A percentile compares a stretch with the other conserved stretches of the same genome.
These are phyloP conservation scores for Euthynnus affinis DNA, from an alignment of 2,797 vertebrate species.

Conservation along the genomic window DNA sequence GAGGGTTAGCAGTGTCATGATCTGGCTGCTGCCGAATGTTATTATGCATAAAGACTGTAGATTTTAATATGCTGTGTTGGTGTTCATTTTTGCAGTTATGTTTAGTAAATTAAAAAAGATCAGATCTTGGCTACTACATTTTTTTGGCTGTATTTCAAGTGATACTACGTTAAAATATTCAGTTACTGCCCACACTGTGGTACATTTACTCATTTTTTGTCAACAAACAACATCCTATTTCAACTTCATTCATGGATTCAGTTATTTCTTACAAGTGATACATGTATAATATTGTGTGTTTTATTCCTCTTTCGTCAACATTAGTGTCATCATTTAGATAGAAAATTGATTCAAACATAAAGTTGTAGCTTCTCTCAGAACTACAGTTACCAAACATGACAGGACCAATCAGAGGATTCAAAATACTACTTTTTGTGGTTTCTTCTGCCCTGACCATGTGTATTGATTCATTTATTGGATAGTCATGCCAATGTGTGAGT, in stretches of 20 bases:
- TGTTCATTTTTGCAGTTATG: background rate
- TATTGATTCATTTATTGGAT: conserved; percentile 72
- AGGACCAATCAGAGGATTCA: background rate
- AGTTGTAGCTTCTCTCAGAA: conserved; percentile 13
- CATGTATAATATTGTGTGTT: background rate
- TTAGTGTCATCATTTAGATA: background rate
- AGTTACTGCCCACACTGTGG: background rate
- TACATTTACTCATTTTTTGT: background rate
- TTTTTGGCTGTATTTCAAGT: background rate
- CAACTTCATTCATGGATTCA: background rate
- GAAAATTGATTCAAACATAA: background rate
- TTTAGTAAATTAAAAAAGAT: background rate
- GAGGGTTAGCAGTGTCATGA: background rate
- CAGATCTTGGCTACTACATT: background rate
- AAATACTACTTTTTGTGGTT: conserved; percentile 32
- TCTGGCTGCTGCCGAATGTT: background rate
- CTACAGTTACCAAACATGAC: conserved; percentile 13
- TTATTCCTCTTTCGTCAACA: background rate
- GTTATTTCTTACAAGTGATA: background rate
- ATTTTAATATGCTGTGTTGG: conserved; percentile 10
- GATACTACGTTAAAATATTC: background rate
- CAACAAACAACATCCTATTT: background rate
- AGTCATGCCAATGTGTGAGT: conserved; percentile 59
- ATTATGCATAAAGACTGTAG: background rate
- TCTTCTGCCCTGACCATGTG: conserved; percentile 59